Evolutionary conservation across 2,113 vertebrate species (phyloP).

Genomic region (Sander lucioperca): DNA sequence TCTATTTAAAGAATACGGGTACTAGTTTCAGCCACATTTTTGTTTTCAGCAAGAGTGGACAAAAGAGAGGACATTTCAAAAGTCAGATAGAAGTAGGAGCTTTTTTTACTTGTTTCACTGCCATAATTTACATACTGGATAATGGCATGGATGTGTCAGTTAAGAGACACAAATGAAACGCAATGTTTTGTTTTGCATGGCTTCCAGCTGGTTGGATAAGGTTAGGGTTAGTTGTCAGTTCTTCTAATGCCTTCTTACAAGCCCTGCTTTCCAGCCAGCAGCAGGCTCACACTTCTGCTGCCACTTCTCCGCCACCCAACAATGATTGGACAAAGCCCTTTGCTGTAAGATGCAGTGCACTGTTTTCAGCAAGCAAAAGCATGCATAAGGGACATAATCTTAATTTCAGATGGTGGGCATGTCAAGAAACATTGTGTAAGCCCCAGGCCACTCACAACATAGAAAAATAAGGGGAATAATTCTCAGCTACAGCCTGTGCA

Average conservation of each 20-base stretch:
- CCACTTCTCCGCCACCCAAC: slow-evolving; percentile 16
- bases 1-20: background rate
- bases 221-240: slow-evolving; percentile 1
- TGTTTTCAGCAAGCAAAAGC: slow-evolving; percentile 26
- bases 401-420: slow-evolving; percentile 16
- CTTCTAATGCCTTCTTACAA: slow-evolving; percentile 3
- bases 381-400: slow-evolving; percentile 6
- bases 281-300: slow-evolving; percentile 7
- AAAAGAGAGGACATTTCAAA: background rate
- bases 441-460: slow-evolving; percentile 8
- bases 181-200: background rate
- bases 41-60: background rate
- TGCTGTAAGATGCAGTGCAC: background rate
- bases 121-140: background rate
- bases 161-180: background rate
- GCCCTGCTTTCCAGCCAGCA: background rate
- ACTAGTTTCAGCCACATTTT: background rate
- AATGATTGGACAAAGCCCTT: slow-evolving; percentile 16
- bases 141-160: background rate
- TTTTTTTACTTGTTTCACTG: background rate
- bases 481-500: background rate
- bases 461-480: slow-evolving; percentile 8
- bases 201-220: background rate
- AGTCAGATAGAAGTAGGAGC: background rate
- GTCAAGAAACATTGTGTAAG: slow-evolving; percentile 30